A percentile compares a stretch with the other conserved stretches of the same genome.
phyloP scores from a whole-genome alignment of 2,888 invertebrate genomes.

The Alloscopus bannaensis region DNA sequence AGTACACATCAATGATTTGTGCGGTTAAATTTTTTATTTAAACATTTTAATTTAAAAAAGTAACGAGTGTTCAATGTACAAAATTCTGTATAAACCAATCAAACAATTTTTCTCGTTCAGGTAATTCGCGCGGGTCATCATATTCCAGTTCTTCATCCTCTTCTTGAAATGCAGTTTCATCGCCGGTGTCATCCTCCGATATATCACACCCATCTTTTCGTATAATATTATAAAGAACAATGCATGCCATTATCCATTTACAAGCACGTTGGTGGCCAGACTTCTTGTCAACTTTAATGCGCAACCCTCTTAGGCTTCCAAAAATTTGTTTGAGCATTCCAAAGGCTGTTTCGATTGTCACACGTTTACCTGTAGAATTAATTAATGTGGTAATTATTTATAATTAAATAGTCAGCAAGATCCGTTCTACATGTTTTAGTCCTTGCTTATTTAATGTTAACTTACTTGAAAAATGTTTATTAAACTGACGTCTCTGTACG shows the following conservation, averaged over 20 bases:
- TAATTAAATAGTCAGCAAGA: too few species aligned
- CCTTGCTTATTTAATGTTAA: background rate
- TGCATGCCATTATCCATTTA: slow-evolving; percentile 42
- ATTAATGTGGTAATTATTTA: background rate
- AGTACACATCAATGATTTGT: background rate
- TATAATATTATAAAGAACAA: slow-evolving; percentile 36
- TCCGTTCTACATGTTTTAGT: background rate
- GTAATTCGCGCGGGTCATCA: background rate
- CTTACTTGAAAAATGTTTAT: slow-evolving; percentile 39
- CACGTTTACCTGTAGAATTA: slow-evolving; percentile 13
- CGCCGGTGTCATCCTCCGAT: background rate
- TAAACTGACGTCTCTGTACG: slow-evolving; percentile 3
- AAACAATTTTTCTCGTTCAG: slow-evolving; percentile 16
- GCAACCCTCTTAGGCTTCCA: slow-evolving; percentile 8
- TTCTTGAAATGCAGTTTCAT: background rate
- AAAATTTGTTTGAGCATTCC: slow-evolving; percentile 34
- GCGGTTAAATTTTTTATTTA: background rate
- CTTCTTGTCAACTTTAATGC: slow-evolving; percentile 13
- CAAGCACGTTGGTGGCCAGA: slow-evolving; percentile 42
- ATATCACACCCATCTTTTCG: background rate
- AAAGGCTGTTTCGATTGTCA: slow-evolving; percentile 29
- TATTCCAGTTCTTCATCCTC: too few species aligned
- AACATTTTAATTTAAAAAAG: background rate
- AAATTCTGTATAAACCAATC: slow-evolving; percentile 21
- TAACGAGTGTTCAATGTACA: slow-evolving; percentile 5